phyloP scores from a whole-genome alignment of 2,797 vertebrate species.

The Chaunax sp. region DNA sequence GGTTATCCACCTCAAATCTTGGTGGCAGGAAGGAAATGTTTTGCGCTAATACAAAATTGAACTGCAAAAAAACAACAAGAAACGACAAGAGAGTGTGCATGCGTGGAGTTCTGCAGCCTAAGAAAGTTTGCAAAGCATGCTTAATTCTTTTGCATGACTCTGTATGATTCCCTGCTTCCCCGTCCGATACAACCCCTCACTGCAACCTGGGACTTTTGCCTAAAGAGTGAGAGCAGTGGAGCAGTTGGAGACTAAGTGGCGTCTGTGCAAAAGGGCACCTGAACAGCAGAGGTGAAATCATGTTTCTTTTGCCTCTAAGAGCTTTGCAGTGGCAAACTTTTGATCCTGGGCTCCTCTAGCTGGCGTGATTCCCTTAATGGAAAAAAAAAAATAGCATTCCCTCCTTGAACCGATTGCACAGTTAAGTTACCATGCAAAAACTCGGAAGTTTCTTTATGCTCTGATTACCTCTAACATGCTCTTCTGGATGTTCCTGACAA shows the following conservation, averaged over 20 bases:
- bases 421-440: neutral
- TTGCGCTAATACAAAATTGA: conserved; percentile 4
- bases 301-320: conserved; percentile 1
- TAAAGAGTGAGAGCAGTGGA: conserved; percentile 34
- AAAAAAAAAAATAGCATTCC: neutral
- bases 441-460: neutral
- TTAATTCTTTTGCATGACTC: neutral
- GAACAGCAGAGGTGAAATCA: too few relatives aligned
- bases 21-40: conserved; percentile 4
- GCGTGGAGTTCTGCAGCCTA: neutral
- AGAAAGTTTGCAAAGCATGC: neutral
- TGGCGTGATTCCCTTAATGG: neutral
- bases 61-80: neutral
- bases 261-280: neutral
- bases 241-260: neutral
- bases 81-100: neutral
- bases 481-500: neutral
- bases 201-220: neutral
- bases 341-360: neutral
- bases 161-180: neutral
- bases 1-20: conserved; percentile 16
- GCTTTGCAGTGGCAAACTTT: neutral
- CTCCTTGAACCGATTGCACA: neutral
- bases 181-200: conserved; percentile 1
- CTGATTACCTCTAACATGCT: neutral